Evolutionary conservation across 2,113 vertebrate genomes (phyloP).

Genomic region (Corapipo altera): DNA sequence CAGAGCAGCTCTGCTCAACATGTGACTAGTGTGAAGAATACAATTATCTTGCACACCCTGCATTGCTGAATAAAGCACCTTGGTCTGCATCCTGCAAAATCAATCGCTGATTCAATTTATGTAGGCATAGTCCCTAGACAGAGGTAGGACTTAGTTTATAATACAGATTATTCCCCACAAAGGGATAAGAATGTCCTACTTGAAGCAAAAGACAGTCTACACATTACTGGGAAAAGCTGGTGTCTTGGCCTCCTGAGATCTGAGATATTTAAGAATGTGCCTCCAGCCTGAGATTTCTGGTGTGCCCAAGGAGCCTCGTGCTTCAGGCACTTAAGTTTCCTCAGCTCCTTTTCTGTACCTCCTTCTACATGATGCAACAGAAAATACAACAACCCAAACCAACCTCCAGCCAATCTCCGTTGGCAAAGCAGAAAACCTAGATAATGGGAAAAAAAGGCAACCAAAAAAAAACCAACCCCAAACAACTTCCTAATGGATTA

Average conservation of each 20-base stretch:
- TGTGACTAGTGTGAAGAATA: rapidly evolving
- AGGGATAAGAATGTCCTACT: neutral
- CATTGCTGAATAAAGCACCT: neutral
- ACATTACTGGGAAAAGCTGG: neutral
- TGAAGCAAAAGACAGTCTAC: neutral
- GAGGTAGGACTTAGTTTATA: neutral
- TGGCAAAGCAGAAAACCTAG: neutral
- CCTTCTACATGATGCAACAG: rapidly evolving
- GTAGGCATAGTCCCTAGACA: neutral
- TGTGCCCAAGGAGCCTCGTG: neutral
- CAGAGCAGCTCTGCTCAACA: neutral
- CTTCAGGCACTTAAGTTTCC: neutral
- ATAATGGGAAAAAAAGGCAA: neutral
- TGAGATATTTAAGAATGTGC: neutral
- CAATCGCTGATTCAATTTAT: neutral
- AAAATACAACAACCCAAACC: neutral
- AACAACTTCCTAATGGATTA: constrained; percentile 55
- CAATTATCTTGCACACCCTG: rapidly evolving
- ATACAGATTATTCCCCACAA: neutral
- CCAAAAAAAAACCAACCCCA: neutral
- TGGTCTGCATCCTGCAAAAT: neutral
- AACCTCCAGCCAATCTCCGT: neutral
- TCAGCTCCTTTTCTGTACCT: neutral
- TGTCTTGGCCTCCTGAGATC: neutral
- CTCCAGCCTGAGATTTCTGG: neutral